Percentiles rank a stretch among this genome's conserved stretches.
phyloP scores from a whole-genome alignment of 2,888 invertebrate species.

The Tiphia femorata region DNA sequence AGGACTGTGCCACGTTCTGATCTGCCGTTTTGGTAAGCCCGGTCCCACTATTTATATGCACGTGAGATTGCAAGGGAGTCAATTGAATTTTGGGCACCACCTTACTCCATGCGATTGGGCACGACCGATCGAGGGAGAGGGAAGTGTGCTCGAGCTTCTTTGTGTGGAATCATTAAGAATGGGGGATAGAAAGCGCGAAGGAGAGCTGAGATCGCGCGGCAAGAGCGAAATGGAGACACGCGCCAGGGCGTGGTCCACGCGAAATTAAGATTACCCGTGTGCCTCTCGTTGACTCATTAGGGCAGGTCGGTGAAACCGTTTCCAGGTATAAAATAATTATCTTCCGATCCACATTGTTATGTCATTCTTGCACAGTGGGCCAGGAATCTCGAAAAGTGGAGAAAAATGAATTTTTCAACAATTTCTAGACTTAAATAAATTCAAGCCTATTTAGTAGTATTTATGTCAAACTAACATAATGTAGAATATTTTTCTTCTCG shows the following conservation, averaged over 20 bases:
- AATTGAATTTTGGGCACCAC: constrained; percentile 42
- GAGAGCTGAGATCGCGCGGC: no score
- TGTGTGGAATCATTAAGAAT: constrained; percentile 35
- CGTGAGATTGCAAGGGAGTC: constrained; percentile 27
- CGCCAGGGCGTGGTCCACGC: constrained; percentile 32
- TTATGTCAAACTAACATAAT: not conserved
- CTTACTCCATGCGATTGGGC: constrained; percentile 37
- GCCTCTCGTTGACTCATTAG: constrained; percentile 5
- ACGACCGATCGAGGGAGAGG: constrained; percentile 32
- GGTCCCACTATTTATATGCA: constrained; percentile 53
- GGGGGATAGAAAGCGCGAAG: constrained; percentile 36
- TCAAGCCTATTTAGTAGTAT: no score
- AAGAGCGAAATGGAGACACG: constrained; percentile 8
- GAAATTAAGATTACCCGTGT: constrained; percentile 31
- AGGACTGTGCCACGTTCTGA: constrained; percentile 35
- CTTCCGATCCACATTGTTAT: not conserved
- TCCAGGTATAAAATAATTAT: not conserved
- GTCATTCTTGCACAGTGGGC: no score
- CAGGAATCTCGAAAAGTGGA: no score
- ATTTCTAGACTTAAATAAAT: no score
- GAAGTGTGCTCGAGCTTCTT: constrained; percentile 30
- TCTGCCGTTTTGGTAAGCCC: constrained; percentile 40
- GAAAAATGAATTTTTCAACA: no score
- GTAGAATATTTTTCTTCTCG: no score
- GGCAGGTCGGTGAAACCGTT: constrained; percentile 14